Base-by-base conservation (phyloP, 2,888 invertebrate species). In the Cyaniris semiargus region DNA sequence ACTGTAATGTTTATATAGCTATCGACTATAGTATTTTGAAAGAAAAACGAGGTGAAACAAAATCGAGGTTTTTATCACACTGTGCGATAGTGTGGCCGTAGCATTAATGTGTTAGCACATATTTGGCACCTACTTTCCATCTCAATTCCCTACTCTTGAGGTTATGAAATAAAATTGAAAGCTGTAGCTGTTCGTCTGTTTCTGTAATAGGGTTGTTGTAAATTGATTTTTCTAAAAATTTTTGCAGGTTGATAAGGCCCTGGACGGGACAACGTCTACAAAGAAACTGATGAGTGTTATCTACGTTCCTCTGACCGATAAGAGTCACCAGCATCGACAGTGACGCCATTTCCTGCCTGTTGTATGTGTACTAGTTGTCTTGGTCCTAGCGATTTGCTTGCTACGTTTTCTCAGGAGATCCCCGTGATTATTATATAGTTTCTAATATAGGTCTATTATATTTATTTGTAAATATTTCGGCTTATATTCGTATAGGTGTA, bases 261-360 rank as follows among this genome's bases (percentile, higher is more conserved):
- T 91, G 2, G 96, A 98, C 87, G 99, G 99, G 8, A 94, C 96
- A 53, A 95, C 98, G 5, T 94, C 94, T 31, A 95, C 96, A 79
- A 96, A 96, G 82, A 95, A 96, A 70, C 94, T 99, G 13, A 98
- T 99, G 97, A 98, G 98, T 70, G 99, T 99, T 15, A 97, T 98
- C 83, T 99, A 98, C 88, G 99, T 99, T 56, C 99, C 99, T 0
- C 94, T 99, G 72, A 99, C 99, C 0, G 98, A 98, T 81, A 94
- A 93, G 83, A 87, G 88, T 75, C 90, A 86, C 79, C 94, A 94
- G 86, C 90, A 89, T 81, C 92, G 92, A 90, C 88, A 93, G 92
- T 94, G 92, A 93, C 86, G 81, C 77, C 78, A 72, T 70, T 66
- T 78, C 78, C 74, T 79, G 71, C 38, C 74, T 71, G 74, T 79